phyloP scores from a whole-genome alignment of 1,140 invertebrate species.

The Neodiprion pinetum region DNA sequence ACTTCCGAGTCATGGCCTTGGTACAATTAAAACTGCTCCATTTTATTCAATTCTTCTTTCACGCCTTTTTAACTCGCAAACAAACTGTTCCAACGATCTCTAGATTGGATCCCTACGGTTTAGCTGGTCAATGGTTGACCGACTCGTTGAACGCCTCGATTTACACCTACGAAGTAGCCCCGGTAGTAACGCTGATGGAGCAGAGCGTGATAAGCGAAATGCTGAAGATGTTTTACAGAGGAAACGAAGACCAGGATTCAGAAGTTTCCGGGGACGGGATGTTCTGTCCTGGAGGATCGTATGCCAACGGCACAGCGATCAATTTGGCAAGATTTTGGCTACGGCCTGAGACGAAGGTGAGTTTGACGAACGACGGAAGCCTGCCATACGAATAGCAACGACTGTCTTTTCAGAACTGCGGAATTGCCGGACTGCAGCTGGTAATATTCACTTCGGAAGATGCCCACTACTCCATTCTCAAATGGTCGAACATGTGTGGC shows the following conservation, averaged over 20 bases:
- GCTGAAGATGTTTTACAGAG: constrained; percentile 57
- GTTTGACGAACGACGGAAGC: constrained; percentile 14
- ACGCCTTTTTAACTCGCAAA: not conserved
- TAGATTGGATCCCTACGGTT: constrained; percentile 63
- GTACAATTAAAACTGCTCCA: not conserved
- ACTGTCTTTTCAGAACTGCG: constrained; percentile 41
- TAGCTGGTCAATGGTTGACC: constrained; percentile 64
- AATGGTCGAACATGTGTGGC: constrained; percentile 62
- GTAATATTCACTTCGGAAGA: constrained; percentile 66
- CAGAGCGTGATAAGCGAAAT: constrained; percentile 60
- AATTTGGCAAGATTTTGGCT: constrained; percentile 67
- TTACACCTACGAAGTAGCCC: constrained; percentile 65
- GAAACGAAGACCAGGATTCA: constrained; percentile 24
- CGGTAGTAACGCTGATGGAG: constrained; percentile 67
- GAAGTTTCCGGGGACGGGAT: constrained; percentile 65
- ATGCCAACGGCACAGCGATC: constrained; percentile 75
- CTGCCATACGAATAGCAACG: constrained; percentile 8
- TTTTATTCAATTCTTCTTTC: constrained; percentile 11
- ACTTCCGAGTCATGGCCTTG: too few species aligned
- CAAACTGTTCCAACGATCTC: constrained; percentile 14
- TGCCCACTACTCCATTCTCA: constrained; percentile 75
- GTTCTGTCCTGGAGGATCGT: constrained; percentile 77
- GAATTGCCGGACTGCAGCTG: constrained; percentile 44
- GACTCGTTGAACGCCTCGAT: constrained; percentile 64
- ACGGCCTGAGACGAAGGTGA: constrained; percentile 66